Conservation (phyloP, 1,140 invertebrate species). For the Ceratitis capitata region DNA sequence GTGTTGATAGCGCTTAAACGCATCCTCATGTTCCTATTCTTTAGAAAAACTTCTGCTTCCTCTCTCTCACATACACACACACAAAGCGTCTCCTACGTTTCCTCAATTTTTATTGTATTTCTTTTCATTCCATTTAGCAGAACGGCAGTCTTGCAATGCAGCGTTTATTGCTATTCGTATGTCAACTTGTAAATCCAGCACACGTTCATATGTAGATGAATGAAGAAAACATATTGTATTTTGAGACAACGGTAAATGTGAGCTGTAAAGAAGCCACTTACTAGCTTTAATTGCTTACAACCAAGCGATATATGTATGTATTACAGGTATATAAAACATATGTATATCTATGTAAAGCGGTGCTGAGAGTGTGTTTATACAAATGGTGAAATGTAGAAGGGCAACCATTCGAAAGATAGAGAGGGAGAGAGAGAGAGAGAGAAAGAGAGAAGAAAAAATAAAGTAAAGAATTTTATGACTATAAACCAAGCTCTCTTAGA, state of each 20-base stretch:
- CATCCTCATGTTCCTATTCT: no score
- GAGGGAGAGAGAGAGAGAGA: background rate
- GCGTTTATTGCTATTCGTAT: no score
- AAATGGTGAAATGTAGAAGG: background rate
- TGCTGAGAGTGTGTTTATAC: background rate
- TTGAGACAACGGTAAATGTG: background rate
- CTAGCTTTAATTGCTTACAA: slow-evolving; percentile 2
- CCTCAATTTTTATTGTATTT: background rate
- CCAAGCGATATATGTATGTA: background rate
- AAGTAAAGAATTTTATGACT: no score
- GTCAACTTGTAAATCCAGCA: no score
- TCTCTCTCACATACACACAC: no score
- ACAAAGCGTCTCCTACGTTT: background rate
- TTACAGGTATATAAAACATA: no score
- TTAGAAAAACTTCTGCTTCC: no score
- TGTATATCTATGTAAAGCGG: background rate
- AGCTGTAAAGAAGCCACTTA: slow-evolving; percentile 7
- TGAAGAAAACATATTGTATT: slow-evolving; percentile 4
- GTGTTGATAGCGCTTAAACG: no score
- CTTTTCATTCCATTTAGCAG: no score
- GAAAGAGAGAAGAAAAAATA: background rate
- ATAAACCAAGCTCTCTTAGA: background rate
- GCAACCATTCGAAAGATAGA: background rate
- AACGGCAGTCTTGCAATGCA: background rate
- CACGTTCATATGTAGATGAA: background rate